These are phyloP conservation scores for Harpagifer antarcticus DNA, from an alignment of 2,797 vertebrate genomes.

Conservation along the genomic window DNA sequence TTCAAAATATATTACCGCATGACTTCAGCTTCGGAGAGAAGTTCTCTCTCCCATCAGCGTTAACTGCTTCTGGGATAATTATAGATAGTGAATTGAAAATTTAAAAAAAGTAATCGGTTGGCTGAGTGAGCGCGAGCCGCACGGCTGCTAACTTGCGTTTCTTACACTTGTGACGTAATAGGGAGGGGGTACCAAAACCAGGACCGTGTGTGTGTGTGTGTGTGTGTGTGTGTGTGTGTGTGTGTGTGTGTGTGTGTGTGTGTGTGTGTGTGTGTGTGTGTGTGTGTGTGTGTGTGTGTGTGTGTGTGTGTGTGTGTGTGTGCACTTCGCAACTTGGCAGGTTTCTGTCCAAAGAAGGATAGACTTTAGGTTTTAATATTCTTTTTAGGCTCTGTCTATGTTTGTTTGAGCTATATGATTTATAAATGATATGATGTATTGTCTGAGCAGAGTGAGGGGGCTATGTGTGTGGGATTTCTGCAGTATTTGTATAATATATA, in stretches of 20 bases:
- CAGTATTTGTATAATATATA: neutral
- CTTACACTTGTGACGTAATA: conserved; percentile 65
- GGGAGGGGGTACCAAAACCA: neutral
- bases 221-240: too few relatives aligned
- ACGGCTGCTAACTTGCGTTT: conserved; percentile 40
- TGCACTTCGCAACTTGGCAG: neutral
- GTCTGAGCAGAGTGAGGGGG: neutral
- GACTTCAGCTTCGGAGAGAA: neutral
- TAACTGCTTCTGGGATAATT: neutral
- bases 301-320: neutral
- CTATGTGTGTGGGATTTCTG: neutral
- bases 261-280: too few relatives aligned
- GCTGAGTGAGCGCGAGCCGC: conserved; percentile 42
- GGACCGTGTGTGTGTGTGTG: neutral
- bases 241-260: too few relatives aligned
- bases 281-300: too few relatives aligned
- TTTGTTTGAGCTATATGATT: neutral
- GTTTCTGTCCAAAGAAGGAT: neutral
- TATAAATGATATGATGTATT: neutral
- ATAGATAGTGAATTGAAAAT: neutral
- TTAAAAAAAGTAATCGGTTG: conserved; percentile 6
- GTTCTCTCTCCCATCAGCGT: conserved; percentile 24
- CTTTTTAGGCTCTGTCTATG: neutral
- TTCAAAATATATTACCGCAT: conserved; percentile 47
- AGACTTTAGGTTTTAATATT: neutral